phyloP scores from a whole-genome alignment of 2,888 invertebrate genomes.

The Eupithecia centaureata region DNA sequence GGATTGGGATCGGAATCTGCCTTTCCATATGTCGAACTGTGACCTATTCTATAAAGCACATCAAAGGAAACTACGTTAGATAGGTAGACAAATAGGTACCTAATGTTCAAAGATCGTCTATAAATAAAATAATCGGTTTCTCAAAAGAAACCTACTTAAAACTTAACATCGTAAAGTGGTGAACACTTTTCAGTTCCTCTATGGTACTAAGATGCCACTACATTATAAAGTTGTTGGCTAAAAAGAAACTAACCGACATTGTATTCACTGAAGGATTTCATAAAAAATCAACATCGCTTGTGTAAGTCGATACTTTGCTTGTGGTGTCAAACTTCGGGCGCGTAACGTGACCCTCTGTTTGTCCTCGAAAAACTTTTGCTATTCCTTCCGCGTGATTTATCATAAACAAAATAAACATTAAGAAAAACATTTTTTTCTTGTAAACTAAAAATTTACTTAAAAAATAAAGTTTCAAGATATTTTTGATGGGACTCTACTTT shows the following conservation, averaged over 20 bases:
- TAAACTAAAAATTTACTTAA: background rate
- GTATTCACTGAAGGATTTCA: background rate
- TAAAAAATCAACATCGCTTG: conserved; percentile 16
- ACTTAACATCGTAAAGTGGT: too few relatives aligned
- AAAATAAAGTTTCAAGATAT: background rate
- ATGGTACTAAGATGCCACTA: background rate
- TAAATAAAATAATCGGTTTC: background rate
- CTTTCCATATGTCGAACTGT: background rate
- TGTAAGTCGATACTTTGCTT: conserved; percentile 29
- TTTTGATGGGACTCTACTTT: background rate
- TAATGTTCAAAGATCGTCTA: background rate
- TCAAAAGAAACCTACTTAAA: background rate
- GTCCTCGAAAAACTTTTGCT: conserved; percentile 25
- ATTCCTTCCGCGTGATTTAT: conserved; percentile 17
- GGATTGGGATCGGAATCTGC: background rate
- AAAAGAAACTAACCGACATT: background rate
- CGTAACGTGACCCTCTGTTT: conserved; percentile 28
- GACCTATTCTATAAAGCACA: background rate
- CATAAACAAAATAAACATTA: background rate
- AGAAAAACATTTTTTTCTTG: background rate
- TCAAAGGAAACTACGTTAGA: background rate
- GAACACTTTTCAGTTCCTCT: too few relatives aligned
- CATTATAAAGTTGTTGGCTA: background rate
- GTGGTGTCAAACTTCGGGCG: conserved; percentile 35
- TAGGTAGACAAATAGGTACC: too few relatives aligned